Base-by-base conservation (phyloP, 2,888 invertebrate genomes). In the Patella ulyssiponensis region DNA sequence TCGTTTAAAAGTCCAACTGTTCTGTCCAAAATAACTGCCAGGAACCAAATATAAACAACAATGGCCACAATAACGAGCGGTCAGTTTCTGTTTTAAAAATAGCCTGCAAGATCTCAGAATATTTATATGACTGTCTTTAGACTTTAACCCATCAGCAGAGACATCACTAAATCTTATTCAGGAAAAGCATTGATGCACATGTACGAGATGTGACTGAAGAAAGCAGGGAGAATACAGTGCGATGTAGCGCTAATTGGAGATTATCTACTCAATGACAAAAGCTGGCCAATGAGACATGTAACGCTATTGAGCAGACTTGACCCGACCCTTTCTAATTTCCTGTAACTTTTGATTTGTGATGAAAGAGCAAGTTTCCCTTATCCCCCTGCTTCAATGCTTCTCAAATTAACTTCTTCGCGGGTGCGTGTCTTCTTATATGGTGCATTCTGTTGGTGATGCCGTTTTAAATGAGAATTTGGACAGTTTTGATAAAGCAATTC, bases 401-500 rank as follows among this genome's bases (percentile, higher is more conserved):
- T 69, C 23, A 64, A 76, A 76, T 76, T 76, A 76, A 73, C 75
- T 72, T 76, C 76, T 76, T 76, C 71, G 64, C 64, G 20, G 23
- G 73, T 52, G 56, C 56, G 71, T 69, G 73, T 70, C 54, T 69
- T 75, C 75, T 27, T 27, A 54, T 70, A n/a, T 54, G n/a, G 69
- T 53, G 54, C 58, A 52, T 76, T 73, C 72, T 69, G 52, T 54
- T 64, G 51, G 14, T 20, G 69, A 69, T 56, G 52, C 64, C 23
- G 44, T 72, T 52, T 76, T 73, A 69, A 76, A 76, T 73, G 73
- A 73, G 69, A 69, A 76, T 73, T 73, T 76, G 58, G 72, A 71
- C 73, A 73, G 53, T 69, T 76, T 72, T 76, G 73, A 52, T 73
- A 44, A 33, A 52, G 52, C 58, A 72, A 54, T 51, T 73, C 72